These are phyloP conservation scores for Pan troglodytes DNA, from an alignment of 2,113 vertebrate species.

Conservation along the genomic window DNA sequence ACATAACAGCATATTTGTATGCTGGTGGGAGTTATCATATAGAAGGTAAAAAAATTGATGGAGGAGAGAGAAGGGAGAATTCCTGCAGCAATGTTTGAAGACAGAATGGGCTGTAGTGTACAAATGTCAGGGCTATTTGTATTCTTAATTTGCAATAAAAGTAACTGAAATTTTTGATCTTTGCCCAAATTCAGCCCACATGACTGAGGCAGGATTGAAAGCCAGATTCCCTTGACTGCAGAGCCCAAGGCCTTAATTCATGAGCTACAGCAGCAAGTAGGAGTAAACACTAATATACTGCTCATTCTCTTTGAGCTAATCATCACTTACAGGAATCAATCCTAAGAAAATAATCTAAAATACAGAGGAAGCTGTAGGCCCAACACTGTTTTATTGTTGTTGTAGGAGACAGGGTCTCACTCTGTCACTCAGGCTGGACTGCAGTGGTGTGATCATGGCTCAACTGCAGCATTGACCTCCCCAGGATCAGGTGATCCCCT, in stretches of 20 bases:
- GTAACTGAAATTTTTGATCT: background rate
- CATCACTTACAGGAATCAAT: background rate
- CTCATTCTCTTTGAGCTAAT: background rate
- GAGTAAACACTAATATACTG: background rate
- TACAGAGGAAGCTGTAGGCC: background rate
- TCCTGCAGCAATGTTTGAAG: background rate
- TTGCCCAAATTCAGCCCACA: background rate
- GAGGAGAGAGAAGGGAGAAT: background rate
- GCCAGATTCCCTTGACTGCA: background rate
- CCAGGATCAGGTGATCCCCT: too few relatives aligned
- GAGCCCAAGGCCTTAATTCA: background rate
- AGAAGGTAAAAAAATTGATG: background rate
- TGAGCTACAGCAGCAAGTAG: background rate
- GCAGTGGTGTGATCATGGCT: too few relatives aligned
- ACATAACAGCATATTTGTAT: background rate
- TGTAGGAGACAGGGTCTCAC: too few relatives aligned
- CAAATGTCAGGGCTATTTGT: background rate
- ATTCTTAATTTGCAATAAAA: background rate
- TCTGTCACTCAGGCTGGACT: too few relatives aligned
- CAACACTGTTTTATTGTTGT: background rate
- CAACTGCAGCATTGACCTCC: too few relatives aligned
- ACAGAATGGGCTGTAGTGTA: background rate
- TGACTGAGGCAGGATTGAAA: background rate
- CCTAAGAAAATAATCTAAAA: background rate
- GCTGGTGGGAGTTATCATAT: background rate